Evolutionary conservation across 2,888 invertebrate genomes (phyloP), one percentile per base, ranked within the genome.

Genomic region (Steromphala cineraria): DNA sequence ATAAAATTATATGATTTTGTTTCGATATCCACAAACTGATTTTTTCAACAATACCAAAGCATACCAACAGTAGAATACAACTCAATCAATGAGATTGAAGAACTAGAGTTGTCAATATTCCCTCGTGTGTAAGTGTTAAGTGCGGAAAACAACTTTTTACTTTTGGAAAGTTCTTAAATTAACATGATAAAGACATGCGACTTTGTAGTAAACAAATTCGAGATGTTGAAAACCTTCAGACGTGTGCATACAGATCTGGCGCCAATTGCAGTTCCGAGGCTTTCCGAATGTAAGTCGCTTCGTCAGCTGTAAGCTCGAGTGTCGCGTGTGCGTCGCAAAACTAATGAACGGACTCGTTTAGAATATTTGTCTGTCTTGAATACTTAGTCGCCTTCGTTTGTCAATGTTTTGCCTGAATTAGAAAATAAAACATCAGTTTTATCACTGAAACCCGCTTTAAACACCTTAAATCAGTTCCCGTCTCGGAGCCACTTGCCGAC

Each of bases 371-470:
- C 71, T 31, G 28, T 36, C 31, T 31, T 36, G 36, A 71, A 19
- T 36, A 19, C 71, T 36, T 19, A 71, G 71, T 71, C 71, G 71
- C 71, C 71, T 40, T 17, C 71, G 71, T 71, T 71, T 71, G 71
- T 71, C 71, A 71, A 71, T 71, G 71, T 71, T 71, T 71, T 71
- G 71, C 19, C 71, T 71, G 71, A 71, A 71, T 71, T 71, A 71
- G 71, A 71, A 71, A 71, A 71, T 71, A 36, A 71, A 71, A 71
- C 71, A 71, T 71, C 71, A 71, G 71, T 71, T 71, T 71, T 71
- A 71, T 71, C 71, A 71, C 71, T 19, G 19, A 40, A 17, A 17
- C 40, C 36, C 71, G 15, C 36, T 19, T 36, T 19, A 36, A 36
- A 71, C 71, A 71, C 71, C 31, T 36, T 71, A 71, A 71, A 71